Evolutionary conservation across 2,888 invertebrate species (phyloP).

Genomic region (Eurytoma adleriae): DNA sequence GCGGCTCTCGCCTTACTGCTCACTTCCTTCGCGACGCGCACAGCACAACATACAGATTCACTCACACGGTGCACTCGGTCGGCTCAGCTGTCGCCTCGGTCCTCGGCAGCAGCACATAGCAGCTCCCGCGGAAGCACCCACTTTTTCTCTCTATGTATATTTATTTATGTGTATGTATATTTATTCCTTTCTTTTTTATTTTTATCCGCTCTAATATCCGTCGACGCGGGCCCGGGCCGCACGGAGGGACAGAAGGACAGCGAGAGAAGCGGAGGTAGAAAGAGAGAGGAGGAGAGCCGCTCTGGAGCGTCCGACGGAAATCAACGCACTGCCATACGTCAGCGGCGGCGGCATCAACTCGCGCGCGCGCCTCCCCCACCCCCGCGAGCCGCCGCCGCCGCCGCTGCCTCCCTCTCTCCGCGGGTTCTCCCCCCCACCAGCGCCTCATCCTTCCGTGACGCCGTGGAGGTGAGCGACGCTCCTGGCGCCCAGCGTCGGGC

Average conservation of each 20-base stretch:
- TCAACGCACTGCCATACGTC: constrained; percentile 55
- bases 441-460: constrained; percentile 9
- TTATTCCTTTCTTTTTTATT: background rate
- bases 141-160: background rate
- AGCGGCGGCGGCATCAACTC: constrained; percentile 48
- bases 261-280: background rate
- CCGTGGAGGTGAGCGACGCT: too few species aligned
- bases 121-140: background rate
- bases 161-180: background rate
- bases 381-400: constrained; percentile 41
- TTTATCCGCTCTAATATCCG: background rate
- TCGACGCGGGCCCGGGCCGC: background rate
- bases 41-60: background rate
- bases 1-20: background rate
- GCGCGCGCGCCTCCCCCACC: constrained; percentile 10
- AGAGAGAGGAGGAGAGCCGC: background rate
- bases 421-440: constrained; percentile 4
- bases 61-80: background rate
- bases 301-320: constrained; percentile 54
- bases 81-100: background rate
- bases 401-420: constrained; percentile 21
- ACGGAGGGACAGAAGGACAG: background rate
- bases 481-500: constrained; percentile 5
- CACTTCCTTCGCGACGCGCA: background rate
- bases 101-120: constrained; percentile 4